Percentiles rank a stretch among this genome's conserved stretches.
These are phyloP conservation scores for Ferrisia virgata DNA, from an alignment of 2,888 invertebrate genomes.

Conservation along the genomic window DNA sequence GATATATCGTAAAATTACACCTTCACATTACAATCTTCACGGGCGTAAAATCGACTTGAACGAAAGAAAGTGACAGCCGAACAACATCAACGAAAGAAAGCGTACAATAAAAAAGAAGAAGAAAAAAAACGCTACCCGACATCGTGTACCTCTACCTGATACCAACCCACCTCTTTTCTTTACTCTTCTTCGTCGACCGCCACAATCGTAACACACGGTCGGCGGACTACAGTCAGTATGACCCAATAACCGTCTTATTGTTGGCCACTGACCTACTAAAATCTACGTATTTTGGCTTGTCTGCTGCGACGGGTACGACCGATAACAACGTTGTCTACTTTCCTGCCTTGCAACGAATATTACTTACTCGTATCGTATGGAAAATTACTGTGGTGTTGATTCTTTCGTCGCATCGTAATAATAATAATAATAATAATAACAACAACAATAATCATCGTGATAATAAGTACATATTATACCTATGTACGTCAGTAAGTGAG, in stretches of 20 bases:
- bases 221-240: conserved; percentile 27
- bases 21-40: conserved; percentile 16
- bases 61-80: conserved; percentile 29
- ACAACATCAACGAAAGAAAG: conserved; percentile 6
- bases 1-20: conserved; percentile 25
- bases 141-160: neutral
- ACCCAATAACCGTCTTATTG: conserved; percentile 41
- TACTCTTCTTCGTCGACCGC: neutral
- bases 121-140: neutral
- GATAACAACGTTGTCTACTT: conserved; percentile 20
- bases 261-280: conserved; percentile 37
- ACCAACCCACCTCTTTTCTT: too few relatives aligned
- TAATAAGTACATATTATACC: neutral
- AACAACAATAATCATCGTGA: too few relatives aligned
- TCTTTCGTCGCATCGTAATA: neutral
- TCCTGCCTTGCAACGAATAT: neutral
- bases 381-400: neutral
- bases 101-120: conserved; percentile 23
- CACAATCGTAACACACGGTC: conserved; percentile 7
- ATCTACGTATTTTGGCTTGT: conserved; percentile 22
- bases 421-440: too few relatives aligned
- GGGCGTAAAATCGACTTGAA: conserved; percentile 29
- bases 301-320: neutral
- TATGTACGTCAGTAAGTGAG: too few relatives aligned
- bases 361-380: conserved; percentile 1